Conservation (phyloP, 2,113 vertebrate genomes). For the Anas platyrhynchos region DNA sequence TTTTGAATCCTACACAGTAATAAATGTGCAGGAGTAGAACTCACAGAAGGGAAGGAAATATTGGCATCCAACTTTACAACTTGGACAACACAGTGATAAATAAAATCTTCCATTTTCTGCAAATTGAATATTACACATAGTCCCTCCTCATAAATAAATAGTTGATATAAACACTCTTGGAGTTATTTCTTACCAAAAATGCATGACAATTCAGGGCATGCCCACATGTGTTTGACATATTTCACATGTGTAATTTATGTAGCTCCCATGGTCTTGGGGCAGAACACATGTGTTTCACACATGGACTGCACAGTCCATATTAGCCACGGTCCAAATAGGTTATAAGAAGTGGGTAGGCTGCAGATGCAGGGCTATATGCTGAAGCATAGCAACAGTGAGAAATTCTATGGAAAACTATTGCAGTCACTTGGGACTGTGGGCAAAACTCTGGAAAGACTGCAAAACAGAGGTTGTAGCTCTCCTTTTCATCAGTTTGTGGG, state of each 20-base stretch:
- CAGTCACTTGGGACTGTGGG: background rate
- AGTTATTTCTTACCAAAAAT: slow-evolving; percentile 21
- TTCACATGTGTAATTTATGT: slow-evolving; percentile 78
- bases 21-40: slow-evolving; percentile 31
- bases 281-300: slow-evolving; percentile 76
- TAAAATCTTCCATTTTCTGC: slow-evolving; percentile 16
- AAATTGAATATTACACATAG: background rate
- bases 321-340: slow-evolving; percentile 69
- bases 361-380: background rate
- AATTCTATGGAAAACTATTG: background rate
- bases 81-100: slow-evolving; percentile 17
- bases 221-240: slow-evolving; percentile 76
- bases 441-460: background rate
- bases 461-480: background rate
- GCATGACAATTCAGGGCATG: slow-evolving; percentile 60
- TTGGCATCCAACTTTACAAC: background rate
- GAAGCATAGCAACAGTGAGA: background rate
- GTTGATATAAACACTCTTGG: slow-evolving; percentile 5
- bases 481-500: background rate
- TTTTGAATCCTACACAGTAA: slow-evolving; percentile 2
- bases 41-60: slow-evolving; percentile 29
- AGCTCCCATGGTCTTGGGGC: slow-evolving; percentile 60
- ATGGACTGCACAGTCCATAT: slow-evolving; percentile 70
- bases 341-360: slow-evolving; percentile 43
- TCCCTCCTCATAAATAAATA: slow-evolving; percentile 4